These are phyloP conservation scores for Argynnis bischoffii DNA, from an alignment of 2,888 invertebrate species.

Conservation along the genomic window DNA sequence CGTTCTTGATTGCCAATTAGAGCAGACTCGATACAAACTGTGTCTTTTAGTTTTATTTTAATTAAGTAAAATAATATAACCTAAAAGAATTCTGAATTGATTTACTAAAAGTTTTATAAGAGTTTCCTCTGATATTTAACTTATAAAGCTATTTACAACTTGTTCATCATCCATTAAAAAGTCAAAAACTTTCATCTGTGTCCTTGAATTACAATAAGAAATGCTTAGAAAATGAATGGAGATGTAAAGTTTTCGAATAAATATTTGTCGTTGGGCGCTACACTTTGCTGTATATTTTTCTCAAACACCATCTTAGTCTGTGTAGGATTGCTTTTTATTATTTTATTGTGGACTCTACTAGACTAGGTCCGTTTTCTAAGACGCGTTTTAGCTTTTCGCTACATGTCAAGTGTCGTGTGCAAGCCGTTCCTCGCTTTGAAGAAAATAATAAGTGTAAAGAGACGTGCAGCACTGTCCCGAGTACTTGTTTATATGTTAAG, in stretches of 20 bases:
- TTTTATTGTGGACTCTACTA: slow-evolving; percentile 22
- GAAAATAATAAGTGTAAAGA: slow-evolving; percentile 32
- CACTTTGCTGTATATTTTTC: neutral
- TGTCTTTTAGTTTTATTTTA: slow-evolving; percentile 8
- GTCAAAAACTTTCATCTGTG: neutral
- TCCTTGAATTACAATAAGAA: slow-evolving; percentile 5
- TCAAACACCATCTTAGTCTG: slow-evolving; percentile 8
- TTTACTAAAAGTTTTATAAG: too few species aligned
- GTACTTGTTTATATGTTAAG: neutral
- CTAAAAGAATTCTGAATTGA: too few species aligned
- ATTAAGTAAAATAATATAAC: slow-evolving; percentile 7
- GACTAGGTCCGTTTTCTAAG: slow-evolving; percentile 31
- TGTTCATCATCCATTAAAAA: neutral
- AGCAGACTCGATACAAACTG: slow-evolving; percentile 42
- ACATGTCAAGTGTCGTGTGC: slow-evolving; percentile 33
- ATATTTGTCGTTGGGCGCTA: slow-evolving; percentile 7
- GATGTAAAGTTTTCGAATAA: slow-evolving; percentile 14
- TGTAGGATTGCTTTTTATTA: slow-evolving; percentile 32
- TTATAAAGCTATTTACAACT: neutral
- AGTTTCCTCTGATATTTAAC: neutral
- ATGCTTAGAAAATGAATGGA: slow-evolving; percentile 4
- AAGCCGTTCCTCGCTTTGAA: slow-evolving; percentile 30
- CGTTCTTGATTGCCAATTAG: slow-evolving; percentile 60
- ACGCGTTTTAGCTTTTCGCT: slow-evolving; percentile 32
- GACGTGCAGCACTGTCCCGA: slow-evolving; percentile 9